Conservation (phyloP, 2,888 invertebrate species). For the Automeris io region DNA sequence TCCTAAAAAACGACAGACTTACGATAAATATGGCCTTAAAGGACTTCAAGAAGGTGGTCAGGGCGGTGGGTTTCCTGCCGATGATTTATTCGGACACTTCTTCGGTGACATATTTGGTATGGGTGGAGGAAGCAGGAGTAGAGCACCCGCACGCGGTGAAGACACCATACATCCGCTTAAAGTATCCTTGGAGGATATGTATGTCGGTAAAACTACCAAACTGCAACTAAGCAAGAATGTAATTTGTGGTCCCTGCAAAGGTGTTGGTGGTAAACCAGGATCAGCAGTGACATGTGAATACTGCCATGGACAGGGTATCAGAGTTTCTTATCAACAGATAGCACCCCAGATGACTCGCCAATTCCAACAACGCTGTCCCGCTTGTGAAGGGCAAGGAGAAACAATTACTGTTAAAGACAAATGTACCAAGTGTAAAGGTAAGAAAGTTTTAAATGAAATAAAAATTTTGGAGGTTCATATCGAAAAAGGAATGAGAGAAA, state of each 20-base stretch:
- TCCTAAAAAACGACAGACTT: conserved; percentile 88
- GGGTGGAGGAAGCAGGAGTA: conserved; percentile 72
- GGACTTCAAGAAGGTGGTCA: conserved; percentile 89
- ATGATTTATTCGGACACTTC: conserved; percentile 82
- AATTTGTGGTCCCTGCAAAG: conserved; percentile 86
- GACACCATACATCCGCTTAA: conserved; percentile 90
- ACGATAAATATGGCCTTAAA: conserved; percentile 91
- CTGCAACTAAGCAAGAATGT: conserved; percentile 89
- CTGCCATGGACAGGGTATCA: conserved; percentile 88
- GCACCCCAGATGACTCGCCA: conserved; percentile 80
- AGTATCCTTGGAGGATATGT: conserved; percentile 93
- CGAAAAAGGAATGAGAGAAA: conserved; percentile 92
- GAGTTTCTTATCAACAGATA: conserved; percentile 84
- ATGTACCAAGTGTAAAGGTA: conserved; percentile 89
- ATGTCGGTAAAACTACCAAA: conserved; percentile 91
- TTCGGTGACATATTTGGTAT: conserved; percentile 79
- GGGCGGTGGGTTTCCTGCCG: conserved; percentile 74
- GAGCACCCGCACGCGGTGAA: conserved; percentile 82
- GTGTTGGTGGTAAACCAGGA: conserved; percentile 85
- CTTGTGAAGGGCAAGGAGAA: conserved; percentile 83
- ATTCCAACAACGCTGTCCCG: conserved; percentile 77
- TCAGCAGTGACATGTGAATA: conserved; percentile 80
- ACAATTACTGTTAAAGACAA: conserved; percentile 88
- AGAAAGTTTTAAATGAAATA: conserved; percentile 88
- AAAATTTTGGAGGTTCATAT: conserved; percentile 92